Evolutionary conservation across 1,140 invertebrate genomes (phyloP).

Genomic region (Condylostylus longicornis): DNA sequence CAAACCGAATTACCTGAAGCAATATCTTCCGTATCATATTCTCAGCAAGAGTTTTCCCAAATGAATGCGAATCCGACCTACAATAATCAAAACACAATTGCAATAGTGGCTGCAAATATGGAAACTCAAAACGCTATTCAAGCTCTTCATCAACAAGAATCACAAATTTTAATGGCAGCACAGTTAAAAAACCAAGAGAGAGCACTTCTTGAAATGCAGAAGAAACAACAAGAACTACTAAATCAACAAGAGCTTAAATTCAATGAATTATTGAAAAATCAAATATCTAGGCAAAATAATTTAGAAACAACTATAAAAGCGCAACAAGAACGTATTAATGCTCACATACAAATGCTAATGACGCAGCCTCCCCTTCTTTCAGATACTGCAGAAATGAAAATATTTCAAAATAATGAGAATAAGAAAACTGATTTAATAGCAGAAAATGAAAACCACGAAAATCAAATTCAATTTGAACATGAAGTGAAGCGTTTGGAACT

Average conservation of each 20-base stretch:
- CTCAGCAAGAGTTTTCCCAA: constrained; percentile 9
- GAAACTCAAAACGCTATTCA: constrained; percentile 31
- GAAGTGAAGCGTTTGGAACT: constrained; percentile 30
- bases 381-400: background rate
- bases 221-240: constrained; percentile 32
- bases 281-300: constrained; percentile 34
- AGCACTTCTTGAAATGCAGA: constrained; percentile 33
- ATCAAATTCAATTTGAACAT: constrained; percentile 23
- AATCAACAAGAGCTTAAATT: constrained; percentile 34
- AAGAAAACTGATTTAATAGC: constrained; percentile 9
- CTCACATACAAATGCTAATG: constrained; percentile 35
- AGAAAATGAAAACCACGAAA: constrained; percentile 7
- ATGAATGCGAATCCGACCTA: too few relatives aligned
- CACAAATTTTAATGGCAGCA: constrained; percentile 33
- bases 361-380: constrained; percentile 17
- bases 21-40: constrained; percentile 7
- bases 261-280: constrained; percentile 32
- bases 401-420: constrained; percentile 7
- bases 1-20: background rate
- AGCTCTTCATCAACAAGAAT: constrained; percentile 35
- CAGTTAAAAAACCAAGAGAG: constrained; percentile 38
- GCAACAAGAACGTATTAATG: constrained; percentile 37
- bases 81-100: background rate
- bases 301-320: constrained; percentile 35
- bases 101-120: constrained; percentile 13